Base-by-base conservation (phyloP, 2,797 vertebrate genomes). In the Molossus molossus region DNA sequence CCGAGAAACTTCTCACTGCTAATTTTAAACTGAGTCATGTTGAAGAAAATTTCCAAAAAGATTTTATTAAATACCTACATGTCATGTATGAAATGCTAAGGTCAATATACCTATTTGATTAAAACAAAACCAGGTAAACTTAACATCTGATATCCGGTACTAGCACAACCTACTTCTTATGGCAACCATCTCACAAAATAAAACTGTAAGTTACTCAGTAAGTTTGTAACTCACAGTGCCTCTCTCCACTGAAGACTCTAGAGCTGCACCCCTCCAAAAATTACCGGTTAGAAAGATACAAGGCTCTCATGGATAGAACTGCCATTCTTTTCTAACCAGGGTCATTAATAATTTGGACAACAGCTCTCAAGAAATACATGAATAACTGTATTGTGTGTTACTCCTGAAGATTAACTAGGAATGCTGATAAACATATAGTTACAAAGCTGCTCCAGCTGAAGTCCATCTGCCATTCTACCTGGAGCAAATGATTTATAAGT, bases 261-360 rank as follows among this genome's bases (percentile, higher is more conserved):
- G 40, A 57, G 14, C 10, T 21, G 29, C 18, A 55, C 5, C 14
- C 21, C 3, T 18, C 3, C 6, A 37, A n/a, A 40, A 37, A 7
- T 9, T 6, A 1, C 0, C 12, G 53, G 27, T 6, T 33, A 53
- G n/a, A 40, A 27, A 73, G 18, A 45, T 8, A 3, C 33, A 29
- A 37, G 0, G 10, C 72, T 48, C 17, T 60, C 65, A 2, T 0
- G 27, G 70, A n/a, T 33, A 64, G 18, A 21, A 12, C 2, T 0
- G 40, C 50, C 50, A 25, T 33, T 57, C 23, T 40, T 58, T 79
- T 55, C 87, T 40, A 69, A 17, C 10, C 53, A 69, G 65, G 72
- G 25, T n/a, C 64, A 73, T 0, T 7, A 37, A 25, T 15, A 33
- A 77, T 5, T 9, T 1, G 25, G 21, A 33, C 23, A 27, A 45